These are phyloP conservation scores for Chironomus riparius DNA, from an alignment of 2,888 invertebrate genomes.

Conservation along the genomic window DNA sequence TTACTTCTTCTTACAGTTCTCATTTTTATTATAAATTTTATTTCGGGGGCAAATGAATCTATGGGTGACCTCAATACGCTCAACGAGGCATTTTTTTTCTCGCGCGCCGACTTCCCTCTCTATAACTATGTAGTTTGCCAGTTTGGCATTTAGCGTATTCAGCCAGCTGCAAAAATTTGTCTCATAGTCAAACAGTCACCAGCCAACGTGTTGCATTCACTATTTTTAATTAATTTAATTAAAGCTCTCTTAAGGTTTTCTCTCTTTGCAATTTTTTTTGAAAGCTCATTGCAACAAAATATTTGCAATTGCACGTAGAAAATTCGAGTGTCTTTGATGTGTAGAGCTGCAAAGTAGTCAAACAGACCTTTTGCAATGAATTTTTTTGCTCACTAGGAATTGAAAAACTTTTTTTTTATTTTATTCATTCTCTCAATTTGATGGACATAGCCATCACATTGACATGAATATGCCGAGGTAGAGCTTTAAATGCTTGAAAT, in stretches of 20 bases:
- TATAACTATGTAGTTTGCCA: neutral
- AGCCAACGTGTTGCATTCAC: neutral
- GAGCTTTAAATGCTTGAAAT: neutral
- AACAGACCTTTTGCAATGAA: neutral
- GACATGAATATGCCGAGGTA: slow-evolving; percentile 16
- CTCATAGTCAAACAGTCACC: neutral
- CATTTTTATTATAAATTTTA: neutral
- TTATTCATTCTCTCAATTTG: neutral
- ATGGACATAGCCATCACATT: slow-evolving; percentile 16
- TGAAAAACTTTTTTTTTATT: no score
- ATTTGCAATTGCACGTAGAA: no score
- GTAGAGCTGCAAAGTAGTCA: neutral
- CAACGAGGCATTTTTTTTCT: neutral
- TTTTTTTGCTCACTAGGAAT: neutral
- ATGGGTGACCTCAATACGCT: slow-evolving; percentile 14
- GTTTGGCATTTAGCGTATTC: neutral
- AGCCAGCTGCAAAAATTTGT: slow-evolving; percentile 13
- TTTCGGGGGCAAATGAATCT: neutral
- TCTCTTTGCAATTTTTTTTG: neutral
- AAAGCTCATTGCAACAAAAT: no score
- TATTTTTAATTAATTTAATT: slow-evolving; percentile 23
- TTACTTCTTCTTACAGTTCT: neutral
- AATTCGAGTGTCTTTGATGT: neutral
- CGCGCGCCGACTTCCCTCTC: slow-evolving; percentile 10
- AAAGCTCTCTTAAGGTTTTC: neutral